Conservation (phyloP, 1,140 invertebrate species). For the Heliothis subflexa region DNA sequence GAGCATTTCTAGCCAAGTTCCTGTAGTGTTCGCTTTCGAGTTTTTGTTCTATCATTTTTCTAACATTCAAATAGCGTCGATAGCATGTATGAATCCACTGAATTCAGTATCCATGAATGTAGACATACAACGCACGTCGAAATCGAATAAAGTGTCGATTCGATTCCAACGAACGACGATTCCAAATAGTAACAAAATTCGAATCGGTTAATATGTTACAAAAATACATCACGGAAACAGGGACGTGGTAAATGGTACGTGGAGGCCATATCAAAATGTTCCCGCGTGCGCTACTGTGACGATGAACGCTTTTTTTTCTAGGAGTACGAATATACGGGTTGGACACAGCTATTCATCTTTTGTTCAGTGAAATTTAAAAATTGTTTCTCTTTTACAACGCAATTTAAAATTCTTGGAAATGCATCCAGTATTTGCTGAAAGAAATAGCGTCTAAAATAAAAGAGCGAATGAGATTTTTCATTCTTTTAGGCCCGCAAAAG, state of each 20-base stretch:
- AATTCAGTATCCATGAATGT: slow-evolving; percentile 30
- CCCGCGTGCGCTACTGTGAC: background rate
- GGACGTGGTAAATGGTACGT: slow-evolving; percentile 38
- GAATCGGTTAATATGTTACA: slow-evolving; percentile 35
- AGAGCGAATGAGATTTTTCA: background rate
- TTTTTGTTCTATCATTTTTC: slow-evolving; percentile 3
- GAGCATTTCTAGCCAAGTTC: too few species aligned
- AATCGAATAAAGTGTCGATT: slow-evolving; percentile 32
- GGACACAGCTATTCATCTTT: slow-evolving; percentile 34
- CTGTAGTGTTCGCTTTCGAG: background rate
- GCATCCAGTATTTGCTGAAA: background rate
- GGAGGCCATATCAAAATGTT: slow-evolving; percentile 36
- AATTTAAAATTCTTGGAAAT: slow-evolving; percentile 23
- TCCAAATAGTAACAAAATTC: slow-evolving; percentile 35
- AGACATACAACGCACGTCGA: slow-evolving; percentile 31
- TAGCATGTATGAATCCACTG: slow-evolving; percentile 17
- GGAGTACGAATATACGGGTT: slow-evolving; percentile 1
- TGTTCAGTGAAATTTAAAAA: slow-evolving; percentile 28
- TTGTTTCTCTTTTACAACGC: slow-evolving; percentile 18
- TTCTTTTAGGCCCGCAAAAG: too few species aligned
- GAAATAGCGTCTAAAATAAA: background rate
- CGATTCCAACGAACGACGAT: slow-evolving; percentile 28
- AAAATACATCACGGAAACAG: slow-evolving; percentile 40
- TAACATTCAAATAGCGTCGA: background rate
- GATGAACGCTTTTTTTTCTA: slow-evolving; percentile 18